Base-by-base conservation (phyloP, 2,888 invertebrate genomes). In the Gordius sp. region DNA sequence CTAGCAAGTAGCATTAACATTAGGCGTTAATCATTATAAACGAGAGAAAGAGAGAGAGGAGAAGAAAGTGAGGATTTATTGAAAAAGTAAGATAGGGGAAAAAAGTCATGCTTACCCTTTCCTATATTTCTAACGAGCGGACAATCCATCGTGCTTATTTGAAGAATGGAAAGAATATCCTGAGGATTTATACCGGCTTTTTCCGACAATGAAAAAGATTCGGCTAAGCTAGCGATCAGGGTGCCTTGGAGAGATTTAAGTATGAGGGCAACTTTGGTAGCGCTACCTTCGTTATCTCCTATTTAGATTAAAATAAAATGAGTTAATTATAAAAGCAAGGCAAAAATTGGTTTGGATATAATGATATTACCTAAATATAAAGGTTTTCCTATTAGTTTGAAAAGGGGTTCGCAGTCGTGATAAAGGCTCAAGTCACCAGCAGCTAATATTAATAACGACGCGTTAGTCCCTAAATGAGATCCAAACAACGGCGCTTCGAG, bases 231-330 rank as follows among this genome's bases (percentile, higher is more conserved):
- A 16, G 55, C 26, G 2, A 54, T 28, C 13, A 54, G 4, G 4
- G 27, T 16, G 26, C 55, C 55, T 27, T 54, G 55, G 13, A 54
- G 27, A 4, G 55, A 54, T 28, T 54, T 54, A 2, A 54, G 4
- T 16, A 54, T 25, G 2, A 54, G 27, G 27, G 55, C 55, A 2
- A 28, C 20, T 54, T 54, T 54, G 28, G 27, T 16, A 2, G 55
- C 25, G 16, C 27, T 4, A 27, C 26, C 27, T 27, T 27, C 26
- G 28, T 54, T 20, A 4, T 20, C 13, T 20, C 47, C 47, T 47
- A 13, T 33, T 33, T 33, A n/a, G n/a, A n/a, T n/a, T n/a, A n/a
- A n/a, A n/a, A n/a, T n/a, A n/a, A n/a, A n/a, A 33, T n/a, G 39
- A 33, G n/a, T 33, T 13, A 33, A 33, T 13, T 8, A 33, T 13